A percentile compares a stretch with the other conserved stretches of the same genome.
phyloP scores from a whole-genome alignment of 2,113 vertebrate genomes.

The Cochlearius cochlearius region DNA sequence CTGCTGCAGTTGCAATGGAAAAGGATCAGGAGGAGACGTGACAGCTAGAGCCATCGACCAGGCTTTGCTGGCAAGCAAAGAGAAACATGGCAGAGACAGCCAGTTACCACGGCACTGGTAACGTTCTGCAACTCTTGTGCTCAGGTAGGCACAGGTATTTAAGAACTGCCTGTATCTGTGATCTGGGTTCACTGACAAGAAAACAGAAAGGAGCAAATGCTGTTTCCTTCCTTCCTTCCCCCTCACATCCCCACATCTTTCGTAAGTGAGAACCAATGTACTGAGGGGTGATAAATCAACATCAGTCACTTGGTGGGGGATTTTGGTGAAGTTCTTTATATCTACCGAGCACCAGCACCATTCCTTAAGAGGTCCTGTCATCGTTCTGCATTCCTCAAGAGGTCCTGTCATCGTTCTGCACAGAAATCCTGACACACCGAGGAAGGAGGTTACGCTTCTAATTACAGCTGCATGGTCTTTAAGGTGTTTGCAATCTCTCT shows the following conservation, averaged over 20 bases:
- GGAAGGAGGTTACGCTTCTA: slow-evolving; percentile 6
- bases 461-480: not conserved
- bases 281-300: not conserved
- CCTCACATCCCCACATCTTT: not conserved
- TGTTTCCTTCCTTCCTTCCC: not conserved
- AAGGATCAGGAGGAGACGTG: not conserved
- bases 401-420: not conserved
- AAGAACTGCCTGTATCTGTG: not conserved
- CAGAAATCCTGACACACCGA: not conserved
- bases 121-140: not conserved
- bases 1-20: not conserved
- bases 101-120: rapidly evolving
- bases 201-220: not conserved
- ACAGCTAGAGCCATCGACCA: not conserved
- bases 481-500: not conserved
- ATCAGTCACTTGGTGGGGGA: not conserved
- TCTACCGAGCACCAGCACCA: not conserved
- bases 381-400: not conserved
- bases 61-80: not conserved
- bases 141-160: not conserved
- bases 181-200: not conserved
- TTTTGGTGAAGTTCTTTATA: not conserved
- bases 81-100: rapidly evolving
- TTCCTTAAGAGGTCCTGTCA: not conserved
- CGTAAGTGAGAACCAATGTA: not conserved